Evolutionary conservation across 2,888 invertebrate species (phyloP).

Genomic region (Drosophila multiciliata): DNA sequence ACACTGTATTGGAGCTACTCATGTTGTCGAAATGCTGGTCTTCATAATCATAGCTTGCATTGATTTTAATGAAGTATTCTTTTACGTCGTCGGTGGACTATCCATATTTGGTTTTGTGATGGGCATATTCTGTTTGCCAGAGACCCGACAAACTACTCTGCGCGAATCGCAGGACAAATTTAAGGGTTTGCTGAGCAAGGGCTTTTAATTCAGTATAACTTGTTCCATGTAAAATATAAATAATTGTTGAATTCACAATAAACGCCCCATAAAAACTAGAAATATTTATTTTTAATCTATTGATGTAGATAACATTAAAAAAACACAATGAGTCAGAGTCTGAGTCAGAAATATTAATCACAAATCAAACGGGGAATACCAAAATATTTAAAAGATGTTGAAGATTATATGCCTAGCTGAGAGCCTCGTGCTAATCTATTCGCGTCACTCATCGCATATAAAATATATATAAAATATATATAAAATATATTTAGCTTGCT

Average conservation of each 20-base stretch:
- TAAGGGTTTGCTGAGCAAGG: slow-evolving; percentile 20
- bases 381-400: neutral
- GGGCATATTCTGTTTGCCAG: slow-evolving; percentile 68
- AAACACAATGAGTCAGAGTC: slow-evolving; percentile 2
- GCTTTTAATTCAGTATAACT: slow-evolving; percentile 27
- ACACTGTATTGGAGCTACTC: slow-evolving; percentile 67
- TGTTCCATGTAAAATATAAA: neutral
- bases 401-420: neutral
- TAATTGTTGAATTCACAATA: neutral
- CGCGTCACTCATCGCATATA: neutral
- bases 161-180: slow-evolving; percentile 70
- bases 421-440: neutral
- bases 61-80: slow-evolving; percentile 39
- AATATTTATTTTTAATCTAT: neutral
- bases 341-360: slow-evolving; percentile 4
- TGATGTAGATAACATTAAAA: neutral
- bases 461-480: slow-evolving; percentile 16
- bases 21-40: slow-evolving; percentile 61
- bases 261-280: neutral
- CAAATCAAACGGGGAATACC: neutral
- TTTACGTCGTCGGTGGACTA: slow-evolving; percentile 58
- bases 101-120: slow-evolving; percentile 54
- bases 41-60: slow-evolving; percentile 50
- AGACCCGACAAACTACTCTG: slow-evolving; percentile 69
- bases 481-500: slow-evolving; percentile 9